Conservation (phyloP, 2,888 invertebrate genomes). For the Latrodectus hesperus region DNA sequence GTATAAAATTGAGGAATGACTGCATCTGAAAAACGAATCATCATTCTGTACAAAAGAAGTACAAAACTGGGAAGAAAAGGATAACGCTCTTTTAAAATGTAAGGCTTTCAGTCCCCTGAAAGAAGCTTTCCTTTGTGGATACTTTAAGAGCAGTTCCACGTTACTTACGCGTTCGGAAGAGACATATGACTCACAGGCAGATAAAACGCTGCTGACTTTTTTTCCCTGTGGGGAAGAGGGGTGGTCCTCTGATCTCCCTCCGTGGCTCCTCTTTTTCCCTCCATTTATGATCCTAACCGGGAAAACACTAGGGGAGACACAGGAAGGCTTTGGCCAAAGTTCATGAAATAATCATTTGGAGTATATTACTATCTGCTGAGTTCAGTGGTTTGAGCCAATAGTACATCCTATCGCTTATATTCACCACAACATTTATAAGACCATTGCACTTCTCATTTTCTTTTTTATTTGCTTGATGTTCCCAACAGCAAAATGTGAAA, state of each 20-base stretch:
- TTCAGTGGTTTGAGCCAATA: not conserved
- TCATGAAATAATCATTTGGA: not conserved
- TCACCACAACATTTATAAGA: no score
- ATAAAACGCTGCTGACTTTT: slow-evolving; percentile 46
- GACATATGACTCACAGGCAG: slow-evolving; percentile 44
- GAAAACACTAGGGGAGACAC: not conserved
- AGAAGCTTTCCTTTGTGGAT: slow-evolving; percentile 34
- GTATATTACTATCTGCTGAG: not conserved
- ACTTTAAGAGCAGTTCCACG: slow-evolving; percentile 48
- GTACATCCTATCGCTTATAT: not conserved
- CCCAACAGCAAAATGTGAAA: no score
- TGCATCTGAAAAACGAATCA: not conserved
- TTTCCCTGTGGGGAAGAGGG: not conserved
- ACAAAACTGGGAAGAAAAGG: not conserved
- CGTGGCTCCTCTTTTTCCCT: not conserved
- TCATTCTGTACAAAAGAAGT: not conserved
- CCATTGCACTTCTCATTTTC: no score
- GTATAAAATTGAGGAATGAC: not conserved
- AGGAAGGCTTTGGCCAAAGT: not conserved
- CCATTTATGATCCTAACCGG: not conserved
- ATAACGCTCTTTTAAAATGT: slow-evolving; percentile 1
- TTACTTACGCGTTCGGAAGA: slow-evolving; percentile 12
- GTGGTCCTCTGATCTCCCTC: not conserved
- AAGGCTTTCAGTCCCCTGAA: slow-evolving; percentile 44
- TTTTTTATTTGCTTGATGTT: no score